Evolutionary conservation across 2,113 vertebrate species (phyloP), one percentile per base, ranked within the genome.

Genomic region (Ancistrus triradiatus): DNA sequence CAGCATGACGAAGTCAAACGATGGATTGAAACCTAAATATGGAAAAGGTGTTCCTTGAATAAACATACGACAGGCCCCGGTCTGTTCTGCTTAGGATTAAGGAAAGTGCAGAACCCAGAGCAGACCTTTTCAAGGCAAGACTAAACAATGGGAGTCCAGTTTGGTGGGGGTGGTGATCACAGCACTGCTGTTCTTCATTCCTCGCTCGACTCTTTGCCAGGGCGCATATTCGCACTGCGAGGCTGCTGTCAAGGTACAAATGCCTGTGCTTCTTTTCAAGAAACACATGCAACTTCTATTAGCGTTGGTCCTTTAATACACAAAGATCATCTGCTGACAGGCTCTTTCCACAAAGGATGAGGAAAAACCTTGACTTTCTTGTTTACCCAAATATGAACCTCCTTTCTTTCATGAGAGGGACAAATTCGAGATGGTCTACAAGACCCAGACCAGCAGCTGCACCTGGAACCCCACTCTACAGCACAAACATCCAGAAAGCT

Each of bases 271-370:
- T 70, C 59, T 44, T 56, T 57, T 56, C 37, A 63, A 46, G 46
- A 65, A 46, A 68, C 77, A 69, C 72, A 78, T 78, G 76, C 76
- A 80, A 81, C 80, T 82, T 82, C 77, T 83, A 77, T 78, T 80
- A 77, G 40, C 82, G 82, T 82, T 82, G 77, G 79, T 79, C 73
- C 80, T 74, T 78, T 14, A 5, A 50, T 15, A 43, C 38, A 44
- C 49, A 53, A 61, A 57, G 66, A 74, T 64, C 78, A 69, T 51
- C 66, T 46, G 59, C 77, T 72, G 75, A 80, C 74, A 71, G 69
- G 43, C 59, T 65, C 63, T 70, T 66, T 67, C 60, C 59, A 57
- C 66, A 71, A 77, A 67, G 73, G 79, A 75, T 59, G 59, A 69
- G 7, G 27, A 66, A 52, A 78, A 72, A 74, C 51, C 50, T 75